Conservation (phyloP, 2,888 invertebrate genomes). For the Octodonta nipae region DNA sequence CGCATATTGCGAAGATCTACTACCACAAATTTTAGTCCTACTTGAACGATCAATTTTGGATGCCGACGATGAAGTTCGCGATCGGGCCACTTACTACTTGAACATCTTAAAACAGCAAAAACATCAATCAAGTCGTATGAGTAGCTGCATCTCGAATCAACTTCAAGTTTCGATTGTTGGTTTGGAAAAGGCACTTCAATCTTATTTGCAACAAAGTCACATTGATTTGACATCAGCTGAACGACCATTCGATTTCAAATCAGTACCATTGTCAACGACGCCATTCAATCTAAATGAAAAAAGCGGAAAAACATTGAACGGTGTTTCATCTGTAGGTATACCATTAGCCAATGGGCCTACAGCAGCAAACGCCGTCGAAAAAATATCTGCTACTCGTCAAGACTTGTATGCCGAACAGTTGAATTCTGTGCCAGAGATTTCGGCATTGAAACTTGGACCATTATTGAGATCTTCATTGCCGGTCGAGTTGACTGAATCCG, state of each 20-base stretch:
- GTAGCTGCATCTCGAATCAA: too few species aligned
- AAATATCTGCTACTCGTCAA: slow-evolving; percentile 29
- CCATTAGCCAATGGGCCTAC: too few species aligned
- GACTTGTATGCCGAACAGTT: slow-evolving; percentile 54
- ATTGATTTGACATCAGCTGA: too few species aligned
- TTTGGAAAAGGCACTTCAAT: too few species aligned
- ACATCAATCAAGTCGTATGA: too few species aligned
- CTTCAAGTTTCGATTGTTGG: too few species aligned
- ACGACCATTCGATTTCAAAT: slow-evolving; percentile 69
- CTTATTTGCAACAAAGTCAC: too few species aligned
- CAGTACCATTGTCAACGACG: slow-evolving; percentile 60
- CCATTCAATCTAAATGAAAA: slow-evolving; percentile 34
- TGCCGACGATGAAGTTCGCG: slow-evolving; percentile 95
- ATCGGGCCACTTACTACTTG: slow-evolving; percentile 92
- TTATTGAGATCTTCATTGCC: slow-evolving; percentile 78
- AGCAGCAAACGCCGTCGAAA: too few species aligned
- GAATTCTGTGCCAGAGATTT: slow-evolving; percentile 67
- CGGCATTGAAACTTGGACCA: slow-evolving; percentile 69
- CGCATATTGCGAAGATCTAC: slow-evolving; percentile 78
- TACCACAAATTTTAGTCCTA: slow-evolving; percentile 72
- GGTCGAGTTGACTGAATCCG: slow-evolving; percentile 87
- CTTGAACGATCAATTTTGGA: slow-evolving; percentile 84
- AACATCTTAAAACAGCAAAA: slow-evolving; percentile 69
- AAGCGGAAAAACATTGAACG: slow-evolving; percentile 31
- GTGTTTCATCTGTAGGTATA: too few species aligned